Base-by-base conservation (phyloP, 2,888 invertebrate genomes). In the Muscina levida region DNA sequence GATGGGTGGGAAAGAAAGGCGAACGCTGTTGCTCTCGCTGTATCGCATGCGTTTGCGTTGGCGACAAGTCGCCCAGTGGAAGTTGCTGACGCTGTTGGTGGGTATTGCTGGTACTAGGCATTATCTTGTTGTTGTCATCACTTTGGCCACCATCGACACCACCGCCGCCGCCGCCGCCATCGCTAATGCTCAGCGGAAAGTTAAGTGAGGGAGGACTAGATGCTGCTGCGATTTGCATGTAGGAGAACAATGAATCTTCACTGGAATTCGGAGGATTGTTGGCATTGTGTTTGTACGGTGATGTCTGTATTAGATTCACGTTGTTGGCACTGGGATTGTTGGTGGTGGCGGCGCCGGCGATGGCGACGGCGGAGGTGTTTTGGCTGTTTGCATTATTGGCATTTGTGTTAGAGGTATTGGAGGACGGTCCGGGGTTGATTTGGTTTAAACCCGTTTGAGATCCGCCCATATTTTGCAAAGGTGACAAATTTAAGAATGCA, bases 171-270 rank as follows among this genome's bases (percentile, higher is more conserved):
- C 87, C 85, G 59, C 84, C 85, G 39, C 87, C 87, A 3, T 88
- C 87, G 51, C 85, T 87, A 82, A 89, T 84, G 85, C 90, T 86
- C 88, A 90, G 88, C 74, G 87, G 87, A 62, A 89, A 90, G 79
- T 88, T 88, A 11, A 90, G 83, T 2, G 87, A 86, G 0, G 88
- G 84, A 0, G 88, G 84, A 82, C 85, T 86, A 44, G 89, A 85
- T 17, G 87, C 89, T 1, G 89, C 83, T 56, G 88, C 86, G 82
- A 90, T 84, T 85, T 90, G 89, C 88, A 90, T 89, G 77, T 90
- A 90, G 5, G 89, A 88, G 1, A 90, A 83, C 62, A 90, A 83
- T 2, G 87, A 89, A 39, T 90, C 89, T 48, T 90, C 89, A 42
- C 87, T 88, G 31, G 86, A 83, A 6, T 84, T 83, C 37, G 84